phyloP scores from a whole-genome alignment of 2,797 vertebrate genomes.

The Chiroxiphia lanceolata region DNA sequence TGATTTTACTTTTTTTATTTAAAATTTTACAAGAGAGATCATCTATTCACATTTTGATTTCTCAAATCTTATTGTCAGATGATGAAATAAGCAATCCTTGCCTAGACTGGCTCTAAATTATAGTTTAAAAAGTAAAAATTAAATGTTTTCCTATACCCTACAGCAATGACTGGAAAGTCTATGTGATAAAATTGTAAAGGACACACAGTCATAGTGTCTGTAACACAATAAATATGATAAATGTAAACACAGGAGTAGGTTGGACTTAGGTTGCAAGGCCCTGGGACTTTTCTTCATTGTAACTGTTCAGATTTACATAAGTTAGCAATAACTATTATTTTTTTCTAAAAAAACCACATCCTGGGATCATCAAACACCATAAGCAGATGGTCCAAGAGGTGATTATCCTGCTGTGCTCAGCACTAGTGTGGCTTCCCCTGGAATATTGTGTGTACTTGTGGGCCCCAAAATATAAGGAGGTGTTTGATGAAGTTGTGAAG shows the following conservation, averaged over 20 bases:
- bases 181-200: background rate
- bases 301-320: background rate
- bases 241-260: background rate
- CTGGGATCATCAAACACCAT: background rate
- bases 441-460: background rate
- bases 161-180: background rate
- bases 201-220: background rate
- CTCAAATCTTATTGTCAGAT: background rate
- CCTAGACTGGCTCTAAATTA: background rate
- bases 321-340: background rate
- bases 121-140: background rate
- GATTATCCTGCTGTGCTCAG: background rate
- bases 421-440: accelerated
- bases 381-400: background rate
- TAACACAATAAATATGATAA: background rate
- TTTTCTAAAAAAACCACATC: background rate
- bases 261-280: background rate
- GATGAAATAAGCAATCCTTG: background rate
- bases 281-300: background rate
- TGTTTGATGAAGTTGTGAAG: background rate
- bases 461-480: background rate
- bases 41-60: background rate
- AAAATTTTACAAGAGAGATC: background rate
- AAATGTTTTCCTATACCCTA: background rate
- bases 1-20: background rate